phyloP scores from a whole-genome alignment of 2,888 invertebrate genomes.

The Pandemis heparana region DNA sequence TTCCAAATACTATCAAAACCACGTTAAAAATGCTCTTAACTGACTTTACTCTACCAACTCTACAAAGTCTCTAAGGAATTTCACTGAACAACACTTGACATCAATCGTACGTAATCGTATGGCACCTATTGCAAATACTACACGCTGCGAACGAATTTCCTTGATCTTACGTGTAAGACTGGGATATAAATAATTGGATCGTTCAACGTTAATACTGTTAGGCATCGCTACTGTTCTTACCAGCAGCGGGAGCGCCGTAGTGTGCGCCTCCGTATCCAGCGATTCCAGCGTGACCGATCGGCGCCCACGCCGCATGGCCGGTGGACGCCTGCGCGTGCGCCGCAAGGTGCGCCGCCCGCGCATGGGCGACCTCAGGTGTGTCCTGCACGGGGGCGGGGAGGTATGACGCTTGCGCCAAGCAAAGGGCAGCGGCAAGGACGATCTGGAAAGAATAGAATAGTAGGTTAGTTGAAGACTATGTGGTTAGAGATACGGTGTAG shows the following conservation, averaged over 20 bases:
- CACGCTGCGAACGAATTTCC: no score
- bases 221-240: constrained; percentile 51
- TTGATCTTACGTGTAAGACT: no score
- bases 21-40: no score
- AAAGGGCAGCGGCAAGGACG: constrained; percentile 79
- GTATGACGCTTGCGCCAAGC: constrained; percentile 83
- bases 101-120: no score
- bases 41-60: no score
- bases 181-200: no score
- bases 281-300: constrained; percentile 64
- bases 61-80: background rate
- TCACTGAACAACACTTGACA: no score
- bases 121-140: no score
- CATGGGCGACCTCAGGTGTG: constrained; percentile 83
- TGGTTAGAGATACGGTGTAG: no score
- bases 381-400: constrained; percentile 82
- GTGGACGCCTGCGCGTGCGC: constrained; percentile 80
- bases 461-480: background rate
- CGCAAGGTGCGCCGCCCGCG: constrained; percentile 78
- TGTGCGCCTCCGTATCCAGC: constrained; percentile 59
- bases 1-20: background rate
- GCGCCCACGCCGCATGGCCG: constrained; percentile 80
- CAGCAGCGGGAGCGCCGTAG: constrained; percentile 80
- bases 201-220: no score
- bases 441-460: constrained; percentile 59